Base-by-base conservation (phyloP, 2,113 vertebrate genomes). In the Phodopus roborovskii region DNA sequence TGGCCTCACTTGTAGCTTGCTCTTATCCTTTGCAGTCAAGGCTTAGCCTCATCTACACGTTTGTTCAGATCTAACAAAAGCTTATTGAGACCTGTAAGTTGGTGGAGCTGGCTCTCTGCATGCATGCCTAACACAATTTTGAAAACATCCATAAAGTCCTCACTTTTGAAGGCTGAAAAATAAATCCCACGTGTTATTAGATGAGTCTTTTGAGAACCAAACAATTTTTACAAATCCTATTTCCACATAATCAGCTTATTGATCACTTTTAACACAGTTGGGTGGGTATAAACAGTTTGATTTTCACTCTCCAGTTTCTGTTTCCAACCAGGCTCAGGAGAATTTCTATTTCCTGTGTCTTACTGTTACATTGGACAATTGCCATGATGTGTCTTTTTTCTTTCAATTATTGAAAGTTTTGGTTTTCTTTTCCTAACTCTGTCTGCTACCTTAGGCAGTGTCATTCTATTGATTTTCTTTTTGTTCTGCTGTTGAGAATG, bases 81-180 rank as follows among this genome's bases (percentile, higher is more conserved):
- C 78, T 70, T 75, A 58, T 10, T 33, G 56, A 79, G 75, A 33
- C 36, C 74, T n/a, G 2, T 16, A 42, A 90, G 93, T 62, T 71
- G 39, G 36, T 62, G 90, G 3, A 53, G 48, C 2, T 12, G 28
- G 33, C 56, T 45, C 48, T 64, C 33, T 36, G 70, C 36, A 64
- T 42, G 64, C 36, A 74, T 30, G 60, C 33, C 28, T 86, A 90
- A 74, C 11, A 64, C 24, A 60, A 39, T 84, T 94, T 90, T 86
- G 90, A 77, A 97, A 95, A 91, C 62, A 39, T 91, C n/a, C 64
- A 19, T n/a, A 48, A 90, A 94, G 19, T 28, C 90, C 30, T 92
- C n/a, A 78, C 42, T 96, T 93, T n/a, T 60, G 50, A 94, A 88
- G 78, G 3, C 9, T 58, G 56, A 45, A 82, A 45, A 50, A 93